phyloP scores from a whole-genome alignment of 2,113 vertebrate species.

The Oxyruncus cristatus region DNA sequence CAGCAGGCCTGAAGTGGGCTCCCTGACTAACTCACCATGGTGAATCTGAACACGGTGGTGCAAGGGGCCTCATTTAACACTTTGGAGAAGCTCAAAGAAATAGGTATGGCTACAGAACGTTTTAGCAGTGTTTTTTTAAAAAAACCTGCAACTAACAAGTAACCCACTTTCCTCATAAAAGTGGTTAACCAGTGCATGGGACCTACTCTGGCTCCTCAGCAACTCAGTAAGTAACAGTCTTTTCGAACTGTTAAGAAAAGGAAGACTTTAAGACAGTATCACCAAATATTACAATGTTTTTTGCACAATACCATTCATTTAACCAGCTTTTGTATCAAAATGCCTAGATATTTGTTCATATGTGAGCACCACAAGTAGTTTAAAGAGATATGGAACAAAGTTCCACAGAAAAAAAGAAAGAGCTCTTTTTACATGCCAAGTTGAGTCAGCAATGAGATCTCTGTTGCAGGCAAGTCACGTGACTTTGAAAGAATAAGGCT shows the following conservation, averaged over 20 bases:
- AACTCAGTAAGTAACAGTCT: neutral
- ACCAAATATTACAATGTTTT: neutral
- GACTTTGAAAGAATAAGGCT: slow-evolving; percentile 5
- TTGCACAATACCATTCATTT: neutral
- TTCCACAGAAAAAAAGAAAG: slow-evolving; percentile 13
- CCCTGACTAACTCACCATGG: neutral
- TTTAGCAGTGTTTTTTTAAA: neutral
- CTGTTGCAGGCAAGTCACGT: neutral
- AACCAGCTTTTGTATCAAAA: neutral
- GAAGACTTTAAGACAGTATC: neutral
- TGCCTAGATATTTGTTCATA: neutral
- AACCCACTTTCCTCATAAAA: neutral
- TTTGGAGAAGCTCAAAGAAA: neutral
- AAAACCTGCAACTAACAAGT: neutral
- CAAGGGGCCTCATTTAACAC: neutral
- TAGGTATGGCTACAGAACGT: neutral
- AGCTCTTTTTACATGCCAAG: neutral
- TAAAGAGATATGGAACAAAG: slow-evolving; percentile 2
- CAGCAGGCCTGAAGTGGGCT: neutral
- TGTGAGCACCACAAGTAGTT: neutral
- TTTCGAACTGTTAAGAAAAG: neutral
- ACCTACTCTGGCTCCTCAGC: neutral
- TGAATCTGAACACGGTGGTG: neutral
- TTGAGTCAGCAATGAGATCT: slow-evolving; percentile 24
- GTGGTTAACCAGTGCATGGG: neutral